Base-by-base conservation (phyloP, 2,797 vertebrate species). In the Garrulus glandarius region DNA sequence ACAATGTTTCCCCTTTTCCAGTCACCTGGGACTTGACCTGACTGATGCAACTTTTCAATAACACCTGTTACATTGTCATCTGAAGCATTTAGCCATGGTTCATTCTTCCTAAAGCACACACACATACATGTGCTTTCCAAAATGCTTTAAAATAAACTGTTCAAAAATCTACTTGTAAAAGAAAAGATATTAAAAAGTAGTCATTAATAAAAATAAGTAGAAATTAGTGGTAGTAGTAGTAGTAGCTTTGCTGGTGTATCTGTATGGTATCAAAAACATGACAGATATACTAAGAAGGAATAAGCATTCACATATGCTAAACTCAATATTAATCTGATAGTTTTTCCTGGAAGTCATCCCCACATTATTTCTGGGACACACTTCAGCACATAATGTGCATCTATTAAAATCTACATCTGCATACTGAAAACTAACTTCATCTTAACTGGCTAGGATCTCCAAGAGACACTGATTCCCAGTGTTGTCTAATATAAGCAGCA, bases 401-500 rank as follows among this genome's bases (percentile, higher is more conserved):
- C 36, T 43, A 39, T n/a, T 82, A 78, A 63, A 70, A 84, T 75
- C 37, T 59, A 43, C 5, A 86, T 27, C 15, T 7, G 21, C 13
- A 21, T 36, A 68, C 14, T 44, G 50, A 87, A 77, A 87, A 64
- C 6, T 34, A 78, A 70, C 22, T 75, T 75, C 29, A 41, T 52
- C 15, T 56, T 32, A 63, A 29, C 14, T 43, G 50, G 14, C 19
- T 27, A 46, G 26, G 49, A 14, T 84, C 20, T 87, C 23, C 39
- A 70, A 70, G 27, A 24, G 36, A 64, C 0, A 0, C 30, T 19
- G 11, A 78, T 24, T 76, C 39, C 27, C 21, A 39, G 1, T 8
- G 17, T 2, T 50, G 17, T 59, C 44, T 30, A 83, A 61, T 21
- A 32, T 3, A 69, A 52, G 23, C 21, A 69, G 18, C 34, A 55